Base-by-base conservation (phyloP, 2,797 vertebrate species). In the Sebastolobus alascanus region DNA sequence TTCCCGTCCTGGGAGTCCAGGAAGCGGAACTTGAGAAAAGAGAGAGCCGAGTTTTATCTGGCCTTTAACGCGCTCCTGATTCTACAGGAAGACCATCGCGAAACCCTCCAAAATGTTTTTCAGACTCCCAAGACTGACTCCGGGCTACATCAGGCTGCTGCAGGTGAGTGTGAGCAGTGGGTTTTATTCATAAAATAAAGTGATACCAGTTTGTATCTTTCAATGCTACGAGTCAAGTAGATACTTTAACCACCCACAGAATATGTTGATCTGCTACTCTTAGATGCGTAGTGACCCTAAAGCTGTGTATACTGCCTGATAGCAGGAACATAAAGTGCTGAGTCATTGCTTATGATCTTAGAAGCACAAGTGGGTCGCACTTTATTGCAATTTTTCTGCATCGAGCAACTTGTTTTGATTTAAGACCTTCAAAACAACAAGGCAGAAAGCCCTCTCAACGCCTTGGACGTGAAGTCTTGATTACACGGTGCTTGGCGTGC, bases 121-220 rank as follows among this genome's bases (percentile, higher is more conserved):
- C 82, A 80, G 90, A 84, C 37, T 96, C 56, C 91, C 89, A 6
- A 90, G 91, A 84, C 79, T 93, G 81, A 94, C 93, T 68, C 92
- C 91, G 1, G 77, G 93, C 60, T 96, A 95, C 90, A 94, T 95
- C 86, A 84, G 93, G 78, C 88, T 92, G 76, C 87, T 96, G 88
- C 95, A 95, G 94, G 95, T 96, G 70, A 93, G 94, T 73, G 22
- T 12, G 8, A 64, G 43, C 31, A 46, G 16, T 43, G 31, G 27
- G 2, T 68, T 65, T n/a, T n/a, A 11, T 61, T 10, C 16, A 60
- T 25, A 1, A 61, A 18, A 61, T 66, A 7, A 50, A 58, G 14
- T 4, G 3, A 50, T 3, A 55, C 18, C 22, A 2, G 14, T 43
- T 54, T 27, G 8, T 3, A 68, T 75, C 25, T 54, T 73, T 22